Evolutionary conservation across 2,797 vertebrate genomes (phyloP).

Genomic region (Erethizon dorsatum): DNA sequence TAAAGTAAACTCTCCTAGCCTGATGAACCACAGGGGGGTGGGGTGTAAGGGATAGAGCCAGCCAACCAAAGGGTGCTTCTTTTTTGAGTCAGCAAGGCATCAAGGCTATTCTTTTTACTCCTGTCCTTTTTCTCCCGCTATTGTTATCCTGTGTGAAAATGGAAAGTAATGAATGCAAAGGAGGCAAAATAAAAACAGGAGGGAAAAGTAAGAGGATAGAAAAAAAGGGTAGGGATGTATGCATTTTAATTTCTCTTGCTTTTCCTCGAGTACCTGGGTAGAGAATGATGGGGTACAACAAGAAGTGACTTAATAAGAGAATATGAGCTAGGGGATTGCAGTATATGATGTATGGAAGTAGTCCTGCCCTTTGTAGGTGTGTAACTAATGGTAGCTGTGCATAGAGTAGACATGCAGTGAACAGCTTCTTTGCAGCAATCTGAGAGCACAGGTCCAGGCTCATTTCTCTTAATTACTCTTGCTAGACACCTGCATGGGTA

Average conservation of each 20-base stretch:
- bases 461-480: neutral
- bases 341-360: too few relatives aligned
- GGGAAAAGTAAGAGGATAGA: neutral
- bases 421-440: neutral
- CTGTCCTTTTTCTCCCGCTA: neutral
- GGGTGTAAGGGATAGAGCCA: neutral
- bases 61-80: neutral
- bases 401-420: neutral
- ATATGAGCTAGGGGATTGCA: neutral
- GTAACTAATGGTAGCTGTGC: neutral
- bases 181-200: neutral
- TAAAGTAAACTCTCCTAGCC: neutral
- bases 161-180: neutral
- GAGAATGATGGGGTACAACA: neutral
- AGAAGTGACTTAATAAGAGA: neutral
- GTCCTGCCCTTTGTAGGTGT: neutral
- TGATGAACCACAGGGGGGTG: rapidly evolving
- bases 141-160: constrained; percentile 8
- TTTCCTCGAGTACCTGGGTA: neutral
- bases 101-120: neutral
- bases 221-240: neutral
- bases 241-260: neutral
- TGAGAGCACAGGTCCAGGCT: neutral
- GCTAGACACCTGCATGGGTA: neutral
- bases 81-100: neutral